Evolutionary conservation across 2,888 invertebrate genomes (phyloP).

Genomic region (Cryptocephalus moraei): DNA sequence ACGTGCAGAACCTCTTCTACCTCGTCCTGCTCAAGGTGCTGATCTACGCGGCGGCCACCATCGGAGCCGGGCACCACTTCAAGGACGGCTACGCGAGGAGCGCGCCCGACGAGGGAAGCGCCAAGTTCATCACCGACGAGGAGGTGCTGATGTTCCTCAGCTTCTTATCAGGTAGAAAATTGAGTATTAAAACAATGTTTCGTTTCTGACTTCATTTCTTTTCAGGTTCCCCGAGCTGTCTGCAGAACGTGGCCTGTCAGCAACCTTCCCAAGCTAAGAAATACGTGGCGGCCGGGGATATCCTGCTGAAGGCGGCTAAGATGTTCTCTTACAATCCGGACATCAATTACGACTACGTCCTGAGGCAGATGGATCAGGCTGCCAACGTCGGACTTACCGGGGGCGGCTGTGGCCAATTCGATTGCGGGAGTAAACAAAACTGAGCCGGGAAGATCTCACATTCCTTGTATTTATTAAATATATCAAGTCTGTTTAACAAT

Average conservation of each 20-base stretch:
- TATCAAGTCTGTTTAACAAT: too few relatives aligned
- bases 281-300: constrained; percentile 68
- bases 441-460: too few relatives aligned
- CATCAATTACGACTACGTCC: constrained; percentile 45
- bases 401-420: constrained; percentile 28
- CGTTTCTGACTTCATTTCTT: constrained; percentile 13
- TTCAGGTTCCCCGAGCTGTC: constrained; percentile 47
- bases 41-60: constrained; percentile 70
- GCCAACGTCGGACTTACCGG: constrained; percentile 28
- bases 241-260: constrained; percentile 67
- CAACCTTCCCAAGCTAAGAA: constrained; percentile 61
- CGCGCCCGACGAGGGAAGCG: constrained; percentile 40
- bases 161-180: constrained; percentile 45
- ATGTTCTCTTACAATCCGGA: constrained; percentile 39
- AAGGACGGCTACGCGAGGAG: constrained; percentile 45
- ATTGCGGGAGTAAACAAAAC: constrained; percentile 16
- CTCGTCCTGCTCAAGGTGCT: constrained; percentile 71
- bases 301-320: constrained; percentile 60
- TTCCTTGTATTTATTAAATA: too few relatives aligned
- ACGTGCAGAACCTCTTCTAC: constrained; percentile 71
- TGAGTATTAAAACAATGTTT: too few relatives aligned
- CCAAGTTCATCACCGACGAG: constrained; percentile 48
- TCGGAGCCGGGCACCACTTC: constrained; percentile 48
- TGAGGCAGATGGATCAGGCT: constrained; percentile 31
- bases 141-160: constrained; percentile 62